Evolutionary conservation across 2,113 vertebrate species (phyloP), one percentile per base, ranked within the genome.

Genomic region (Heterotis niloticus): DNA sequence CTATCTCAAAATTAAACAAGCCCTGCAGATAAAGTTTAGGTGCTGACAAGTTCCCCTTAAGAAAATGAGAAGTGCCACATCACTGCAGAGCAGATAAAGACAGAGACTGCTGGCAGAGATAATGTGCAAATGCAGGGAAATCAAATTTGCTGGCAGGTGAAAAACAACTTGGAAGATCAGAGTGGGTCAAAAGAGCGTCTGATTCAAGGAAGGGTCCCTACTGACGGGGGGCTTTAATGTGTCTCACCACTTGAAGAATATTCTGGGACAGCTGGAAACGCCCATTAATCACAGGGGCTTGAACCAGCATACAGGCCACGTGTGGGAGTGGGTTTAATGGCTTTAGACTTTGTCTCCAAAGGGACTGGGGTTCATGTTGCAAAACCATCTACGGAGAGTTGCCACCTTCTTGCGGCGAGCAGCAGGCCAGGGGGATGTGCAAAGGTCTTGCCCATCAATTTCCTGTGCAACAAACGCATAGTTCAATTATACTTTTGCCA

Each of bases 301-400:
- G 65, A 78, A 79, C 81, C 83, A 80, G 80, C 83, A 80, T 79
- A 29, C 44, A 68, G 62, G 79, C 79, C 79, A 80, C 75, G 78
- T 79, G 82, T 77, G 82, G 81, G 81, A 59, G 62, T 66, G 67
- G 59, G 76, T 80, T 77, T 82, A 83, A 82, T 72, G 80, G 76
- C 68, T 85, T 83, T 70, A 80, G 56, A 7, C 59, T 44, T n/a
- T 24, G 67, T 80, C 84, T 76, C 82, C 34, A 76, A 80, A 81
- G 84, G 67, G 69, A 24, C 67, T 18, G 20, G 54, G 71, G 77
- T 72, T 79, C 77, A 18, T 75, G 69, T 79, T 76, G 73, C 77
- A 75, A 62, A 78, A 79, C 65, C 80, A 75, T 78, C 77, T 64
- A 20, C 18, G 26, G 57, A 73, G 70, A 73, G 71, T 23, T 73